Evolutionary conservation across 2,888 invertebrate genomes (phyloP), one percentile per base, ranked within the genome.

Genomic region (Mystacides longicornis): DNA sequence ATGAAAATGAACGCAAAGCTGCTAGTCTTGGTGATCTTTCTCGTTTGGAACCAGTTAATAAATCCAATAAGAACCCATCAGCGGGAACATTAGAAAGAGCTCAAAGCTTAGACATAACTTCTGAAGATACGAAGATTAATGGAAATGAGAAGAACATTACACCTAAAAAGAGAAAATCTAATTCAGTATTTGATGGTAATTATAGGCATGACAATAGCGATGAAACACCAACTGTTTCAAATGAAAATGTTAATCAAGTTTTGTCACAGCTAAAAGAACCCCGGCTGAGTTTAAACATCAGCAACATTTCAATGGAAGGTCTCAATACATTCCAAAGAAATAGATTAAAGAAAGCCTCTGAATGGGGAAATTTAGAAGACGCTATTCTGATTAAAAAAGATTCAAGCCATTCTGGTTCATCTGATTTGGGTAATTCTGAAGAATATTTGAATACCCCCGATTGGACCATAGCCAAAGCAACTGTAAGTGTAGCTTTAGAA

Each of bases 1-100:
- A 79, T 59, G 81, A 82, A 50, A 83, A 83, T 61, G 82, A 82
- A 65, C 73, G 89, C 18, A 87, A 86, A 71, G 88, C 89, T 2
- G 86, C 89, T 1, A 89, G 89, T 33, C 75, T 89, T 1, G 89
- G 89, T 0, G 89, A 90, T 69, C 71, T 90, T 50, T 87, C 88
- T 0, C 82, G 84, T 66, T 83, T 89, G 59, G 77, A 80, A 48
- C 56, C 57, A n/a, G 53, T 71, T 7, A 75, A 77, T 64, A 58
- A 75, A 9, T 65, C 63, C 9, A 69, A 66, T 53, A 66, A 65
- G 31, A 73, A 75, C 57, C 74, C 77, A 7, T 68, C 78, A 2
- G 71, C 77, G 2, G 82, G 83, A 2, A 84, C 83, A 9, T 68
- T 86, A 53, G 89, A 90, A 71, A 75, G 89, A 60, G 89, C 90